Percentiles rank a stretch among this genome's conserved stretches.
Evolutionary conservation across 1,140 invertebrate genomes (phyloP).

Genomic region (Penaeus indicus): DNA sequence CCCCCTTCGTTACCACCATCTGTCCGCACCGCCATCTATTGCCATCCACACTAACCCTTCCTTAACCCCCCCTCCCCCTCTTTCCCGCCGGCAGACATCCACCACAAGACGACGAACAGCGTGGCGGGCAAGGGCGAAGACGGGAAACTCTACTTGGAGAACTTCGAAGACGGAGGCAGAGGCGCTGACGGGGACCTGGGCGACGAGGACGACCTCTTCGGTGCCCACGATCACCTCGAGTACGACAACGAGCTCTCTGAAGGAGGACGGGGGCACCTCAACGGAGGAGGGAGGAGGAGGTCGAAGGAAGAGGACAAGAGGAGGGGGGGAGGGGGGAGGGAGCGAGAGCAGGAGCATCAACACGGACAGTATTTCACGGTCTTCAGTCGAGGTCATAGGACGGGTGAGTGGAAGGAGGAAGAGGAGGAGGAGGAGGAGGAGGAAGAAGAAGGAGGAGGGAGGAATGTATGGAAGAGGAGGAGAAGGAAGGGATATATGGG

Average conservation of each 20-base stretch:
- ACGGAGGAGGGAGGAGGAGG: slow-evolving; percentile 37
- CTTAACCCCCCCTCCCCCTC: too few relatives aligned
- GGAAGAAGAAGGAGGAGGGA: too few relatives aligned
- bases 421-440: too few relatives aligned
- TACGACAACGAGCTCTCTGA: slow-evolving; percentile 1
- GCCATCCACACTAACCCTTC: too few relatives aligned
- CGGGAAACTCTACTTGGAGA: slow-evolving; percentile 1
- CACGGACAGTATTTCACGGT: slow-evolving; percentile 34
- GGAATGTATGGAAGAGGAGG: too few relatives aligned
- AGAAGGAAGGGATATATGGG: too few relatives aligned
- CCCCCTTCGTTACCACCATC: too few relatives aligned
- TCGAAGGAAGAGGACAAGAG: neutral
- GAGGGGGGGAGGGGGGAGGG: slow-evolving; percentile 31
- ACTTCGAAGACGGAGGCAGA: neutral
- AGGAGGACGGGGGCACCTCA: slow-evolving; percentile 14
- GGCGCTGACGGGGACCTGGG: slow-evolving; percentile 14
- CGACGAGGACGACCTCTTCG: slow-evolving; percentile 24
- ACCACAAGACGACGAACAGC: slow-evolving; percentile 55
- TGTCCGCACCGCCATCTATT: too few relatives aligned
- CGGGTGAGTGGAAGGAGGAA: neutral
- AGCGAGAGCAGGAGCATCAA: slow-evolving; percentile 8
- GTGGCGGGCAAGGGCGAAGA: slow-evolving; percentile 46
- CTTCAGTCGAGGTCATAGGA: slow-evolving; percentile 16
- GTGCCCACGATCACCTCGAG: slow-evolving; percentile 36
- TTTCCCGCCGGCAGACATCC: slow-evolving; percentile 18